Evolutionary conservation across 2,113 vertebrate genomes (phyloP).

Genomic region (Nesospiza acunhae): DNA sequence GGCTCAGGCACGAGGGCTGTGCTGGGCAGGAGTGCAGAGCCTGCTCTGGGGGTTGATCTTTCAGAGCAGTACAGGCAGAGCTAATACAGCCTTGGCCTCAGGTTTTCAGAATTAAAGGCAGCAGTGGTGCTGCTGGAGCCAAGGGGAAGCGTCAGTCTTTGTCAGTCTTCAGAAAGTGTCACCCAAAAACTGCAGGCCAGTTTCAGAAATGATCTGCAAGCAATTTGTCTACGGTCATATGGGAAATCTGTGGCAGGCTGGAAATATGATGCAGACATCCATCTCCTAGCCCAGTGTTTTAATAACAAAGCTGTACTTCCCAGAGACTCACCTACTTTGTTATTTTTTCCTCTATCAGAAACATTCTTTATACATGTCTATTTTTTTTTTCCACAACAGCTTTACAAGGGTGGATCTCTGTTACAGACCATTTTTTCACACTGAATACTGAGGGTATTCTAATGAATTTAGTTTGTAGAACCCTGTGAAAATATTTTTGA

Average conservation of each 20-base stretch:
- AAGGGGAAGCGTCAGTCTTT: background rate
- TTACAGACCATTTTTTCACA: background rate
- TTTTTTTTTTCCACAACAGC: background rate
- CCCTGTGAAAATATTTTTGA: background rate
- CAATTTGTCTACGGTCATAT: background rate
- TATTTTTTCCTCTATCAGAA: conserved; percentile 40
- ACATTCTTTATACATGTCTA: background rate
- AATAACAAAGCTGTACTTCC: conserved; percentile 20
- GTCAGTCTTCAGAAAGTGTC: background rate
- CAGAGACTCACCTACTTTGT: conserved; percentile 15
- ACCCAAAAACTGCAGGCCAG: background rate
- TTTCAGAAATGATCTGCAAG: background rate
- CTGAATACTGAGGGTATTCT: background rate
- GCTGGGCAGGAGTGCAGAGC: background rate
- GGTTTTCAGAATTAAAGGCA: background rate
- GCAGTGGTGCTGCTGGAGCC: background rate
- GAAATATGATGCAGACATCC: background rate
- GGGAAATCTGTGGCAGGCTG: conserved; percentile 7
- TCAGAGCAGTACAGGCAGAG: background rate
- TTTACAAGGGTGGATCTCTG: background rate
- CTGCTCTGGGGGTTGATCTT: background rate
- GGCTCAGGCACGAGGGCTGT: fast-evolving
- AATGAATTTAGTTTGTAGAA: background rate
- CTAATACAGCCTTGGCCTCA: background rate
- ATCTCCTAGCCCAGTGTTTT: conserved; percentile 21